These are phyloP conservation scores for Falco columbarius DNA, from an alignment of 2,797 vertebrate genomes.

Conservation along the genomic window DNA sequence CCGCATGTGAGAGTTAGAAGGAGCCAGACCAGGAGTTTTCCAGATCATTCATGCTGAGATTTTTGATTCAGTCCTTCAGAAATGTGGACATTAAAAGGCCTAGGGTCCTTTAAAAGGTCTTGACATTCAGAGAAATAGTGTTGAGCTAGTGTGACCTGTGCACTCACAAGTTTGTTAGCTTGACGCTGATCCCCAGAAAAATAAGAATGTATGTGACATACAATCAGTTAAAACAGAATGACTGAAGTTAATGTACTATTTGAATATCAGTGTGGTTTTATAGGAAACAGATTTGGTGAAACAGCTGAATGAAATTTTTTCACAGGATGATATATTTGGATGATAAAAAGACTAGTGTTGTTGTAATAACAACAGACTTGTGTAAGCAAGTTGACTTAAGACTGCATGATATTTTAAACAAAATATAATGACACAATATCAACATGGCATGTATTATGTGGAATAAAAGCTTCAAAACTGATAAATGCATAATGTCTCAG, in stretches of 20 bases:
- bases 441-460: not conserved
- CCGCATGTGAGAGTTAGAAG: not conserved
- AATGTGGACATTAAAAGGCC: not conserved
- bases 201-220: not conserved
- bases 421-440: not conserved
- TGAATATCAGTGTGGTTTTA: not conserved
- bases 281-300: slow-evolving; percentile 5
- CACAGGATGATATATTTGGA: not conserved
- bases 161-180: not conserved
- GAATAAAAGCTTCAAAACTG: not conserved
- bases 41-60: not conserved
- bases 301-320: not conserved
- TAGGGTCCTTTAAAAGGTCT: not conserved
- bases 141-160: not conserved
- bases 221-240: not conserved
- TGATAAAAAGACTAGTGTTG: not conserved
- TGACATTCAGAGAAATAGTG: not conserved
- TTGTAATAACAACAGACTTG: not conserved
- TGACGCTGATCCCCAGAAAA: not conserved
- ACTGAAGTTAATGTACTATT: not conserved
- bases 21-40: not conserved
- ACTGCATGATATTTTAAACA: slow-evolving; percentile 3
- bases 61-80: not conserved
- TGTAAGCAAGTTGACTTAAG: not conserved
- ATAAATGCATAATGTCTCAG: not conserved